phyloP scores from a whole-genome alignment of 1,140 invertebrate genomes.

The Drosophila sechellia region DNA sequence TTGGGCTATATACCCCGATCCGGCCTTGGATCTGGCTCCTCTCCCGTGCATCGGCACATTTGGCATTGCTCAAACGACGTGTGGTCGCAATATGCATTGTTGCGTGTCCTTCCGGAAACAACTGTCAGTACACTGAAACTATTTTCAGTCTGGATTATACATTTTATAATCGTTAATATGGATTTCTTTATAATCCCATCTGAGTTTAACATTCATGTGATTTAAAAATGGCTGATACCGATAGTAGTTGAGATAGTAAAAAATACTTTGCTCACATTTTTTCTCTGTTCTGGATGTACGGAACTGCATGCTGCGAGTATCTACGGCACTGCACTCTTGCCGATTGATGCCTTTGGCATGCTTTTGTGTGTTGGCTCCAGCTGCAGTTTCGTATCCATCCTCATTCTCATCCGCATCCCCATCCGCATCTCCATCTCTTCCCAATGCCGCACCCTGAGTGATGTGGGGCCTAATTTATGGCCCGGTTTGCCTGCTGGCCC shows the following conservation, averaged over 20 bases:
- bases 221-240: neutral
- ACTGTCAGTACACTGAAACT: conserved; percentile 15
- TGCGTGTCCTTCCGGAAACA: conserved; percentile 69
- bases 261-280: neutral
- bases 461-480: conserved; percentile 68
- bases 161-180: neutral
- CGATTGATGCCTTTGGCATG: conserved; percentile 79
- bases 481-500: conserved; percentile 24
- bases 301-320: conserved; percentile 16
- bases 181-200: neutral
- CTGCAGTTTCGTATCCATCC: conserved; percentile 12
- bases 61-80: conserved; percentile 73
- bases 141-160: neutral
- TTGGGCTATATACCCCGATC: conserved; percentile 18
- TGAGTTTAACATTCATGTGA: no score
- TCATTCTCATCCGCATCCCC: neutral
- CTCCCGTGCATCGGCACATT: conserved; percentile 41
- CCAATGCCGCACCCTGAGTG: conserved; percentile 43
- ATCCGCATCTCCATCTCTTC: conserved; percentile 6
- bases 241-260: neutral
- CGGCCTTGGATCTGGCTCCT: conserved; percentile 12
- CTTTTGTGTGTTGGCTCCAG: conserved; percentile 49
- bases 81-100: conserved; percentile 79
- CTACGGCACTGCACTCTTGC: conserved; percentile 54
- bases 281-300: neutral